These are phyloP conservation scores for Cladopsammia gracilis DNA, from an alignment of 64 coral and sea anemone species.

Conservation along the genomic window DNA sequence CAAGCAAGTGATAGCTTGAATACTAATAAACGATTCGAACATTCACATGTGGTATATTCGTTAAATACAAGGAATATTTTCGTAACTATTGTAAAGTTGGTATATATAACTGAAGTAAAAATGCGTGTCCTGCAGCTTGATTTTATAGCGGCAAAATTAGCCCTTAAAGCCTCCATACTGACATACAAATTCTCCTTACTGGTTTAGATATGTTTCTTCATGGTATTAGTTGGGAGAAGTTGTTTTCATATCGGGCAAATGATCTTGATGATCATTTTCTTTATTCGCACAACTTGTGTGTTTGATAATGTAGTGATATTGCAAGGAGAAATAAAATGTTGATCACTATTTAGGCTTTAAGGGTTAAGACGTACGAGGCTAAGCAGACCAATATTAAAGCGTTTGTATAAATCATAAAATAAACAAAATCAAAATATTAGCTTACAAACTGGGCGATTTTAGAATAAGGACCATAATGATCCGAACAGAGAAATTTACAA, in stretches of 20 bases:
- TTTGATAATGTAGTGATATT: too few relatives aligned
- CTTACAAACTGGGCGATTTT: conserved; percentile 36
- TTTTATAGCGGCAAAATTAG: neutral
- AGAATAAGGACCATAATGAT: neutral
- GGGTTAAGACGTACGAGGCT: conserved; percentile 28
- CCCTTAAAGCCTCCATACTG: too few relatives aligned
- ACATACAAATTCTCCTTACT: too few relatives aligned
- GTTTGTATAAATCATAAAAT: conserved; percentile 35
- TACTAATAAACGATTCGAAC: neutral
- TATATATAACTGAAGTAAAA: neutral
- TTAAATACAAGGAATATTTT: neutral
- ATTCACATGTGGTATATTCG: neutral
- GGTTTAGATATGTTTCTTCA: too few relatives aligned
- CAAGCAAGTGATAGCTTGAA: neutral
- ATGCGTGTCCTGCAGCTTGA: neutral
- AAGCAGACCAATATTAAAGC: conserved; percentile 26
- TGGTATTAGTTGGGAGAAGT: too few relatives aligned
- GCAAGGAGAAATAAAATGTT: too few relatives aligned
- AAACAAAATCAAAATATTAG: conserved; percentile 41
- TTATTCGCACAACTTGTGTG: too few relatives aligned
- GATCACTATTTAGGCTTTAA: too few relatives aligned
- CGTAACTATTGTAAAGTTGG: neutral
- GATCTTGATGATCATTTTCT: neutral
- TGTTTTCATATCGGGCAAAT: neutral
- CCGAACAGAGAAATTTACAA: conserved; percentile 51